Conservation (phyloP, 2,797 vertebrate genomes). For the Petrocephalus sullivani region DNA sequence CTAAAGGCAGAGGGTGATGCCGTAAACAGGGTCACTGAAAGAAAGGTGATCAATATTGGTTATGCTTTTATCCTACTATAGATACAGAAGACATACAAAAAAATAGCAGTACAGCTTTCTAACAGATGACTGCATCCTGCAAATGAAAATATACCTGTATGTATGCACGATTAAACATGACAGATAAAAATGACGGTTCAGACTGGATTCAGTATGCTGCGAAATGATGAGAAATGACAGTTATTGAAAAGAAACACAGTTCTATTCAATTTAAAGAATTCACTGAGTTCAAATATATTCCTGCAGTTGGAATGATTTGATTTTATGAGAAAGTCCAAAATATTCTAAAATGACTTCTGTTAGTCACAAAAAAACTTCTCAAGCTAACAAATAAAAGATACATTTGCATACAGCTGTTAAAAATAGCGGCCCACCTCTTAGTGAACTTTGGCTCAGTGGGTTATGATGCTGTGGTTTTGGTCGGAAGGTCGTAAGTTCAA, state of each 20-base stretch:
- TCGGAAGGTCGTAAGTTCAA: not conserved
- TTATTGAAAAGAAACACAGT: not conserved
- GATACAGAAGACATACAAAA: not conserved
- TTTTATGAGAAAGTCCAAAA: not conserved
- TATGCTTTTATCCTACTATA: not conserved
- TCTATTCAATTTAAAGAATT: not conserved
- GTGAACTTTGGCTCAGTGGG: not conserved
- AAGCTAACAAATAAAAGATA: not conserved
- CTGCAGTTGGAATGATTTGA: not conserved
- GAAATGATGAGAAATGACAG: not conserved
- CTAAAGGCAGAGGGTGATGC: not conserved
- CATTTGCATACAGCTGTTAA: not conserved
- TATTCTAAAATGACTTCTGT: not conserved
- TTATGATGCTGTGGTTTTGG: not conserved
- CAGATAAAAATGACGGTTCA: not conserved
- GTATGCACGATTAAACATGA: not conserved
- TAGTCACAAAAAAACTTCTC: not conserved
- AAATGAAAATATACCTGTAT: not conserved
- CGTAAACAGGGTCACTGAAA: not conserved
- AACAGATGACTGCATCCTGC: not conserved
- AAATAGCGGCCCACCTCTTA: not conserved
- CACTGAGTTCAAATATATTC: not conserved
- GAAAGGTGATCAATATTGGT: not conserved
- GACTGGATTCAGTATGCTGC: not conserved
- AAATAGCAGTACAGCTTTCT: not conserved